Percentiles rank a stretch among this genome's conserved stretches.
These are phyloP conservation scores for Hofmannophila pseudospretella DNA, from an alignment of 2,888 invertebrate genomes.

Conservation along the genomic window DNA sequence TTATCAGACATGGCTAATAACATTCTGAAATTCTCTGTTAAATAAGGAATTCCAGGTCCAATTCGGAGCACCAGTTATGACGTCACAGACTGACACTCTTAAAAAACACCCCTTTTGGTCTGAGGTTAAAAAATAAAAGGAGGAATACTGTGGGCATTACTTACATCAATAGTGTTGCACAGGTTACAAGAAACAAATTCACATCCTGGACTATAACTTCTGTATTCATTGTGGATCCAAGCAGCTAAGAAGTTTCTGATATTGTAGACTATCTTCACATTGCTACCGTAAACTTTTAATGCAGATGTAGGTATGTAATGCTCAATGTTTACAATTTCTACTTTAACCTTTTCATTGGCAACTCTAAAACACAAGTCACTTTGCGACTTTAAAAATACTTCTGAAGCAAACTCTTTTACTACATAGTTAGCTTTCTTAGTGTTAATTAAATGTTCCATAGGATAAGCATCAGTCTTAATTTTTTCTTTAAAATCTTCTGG, in stretches of 20 bases:
- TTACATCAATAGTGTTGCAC: slow-evolving; percentile 49
- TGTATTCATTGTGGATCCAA: slow-evolving; percentile 35
- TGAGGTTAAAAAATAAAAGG: no score
- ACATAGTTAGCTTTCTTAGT: slow-evolving; percentile 29
- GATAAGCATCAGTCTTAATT: slow-evolving; percentile 26
- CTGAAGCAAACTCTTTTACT: slow-evolving; percentile 30
- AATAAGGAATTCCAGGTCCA: no score
- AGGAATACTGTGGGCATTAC: no score
- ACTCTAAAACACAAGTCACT: slow-evolving; percentile 33
- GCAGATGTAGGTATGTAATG: slow-evolving; percentile 37
- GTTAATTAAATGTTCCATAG: slow-evolving; percentile 23
- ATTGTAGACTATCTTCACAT: slow-evolving; percentile 34
- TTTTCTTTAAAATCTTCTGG: slow-evolving; percentile 35
- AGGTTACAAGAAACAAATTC: slow-evolving; percentile 37
- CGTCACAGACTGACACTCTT: no score
- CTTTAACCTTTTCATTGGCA: slow-evolving; percentile 30
- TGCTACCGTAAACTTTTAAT: slow-evolving; percentile 37
- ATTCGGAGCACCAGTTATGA: no score
- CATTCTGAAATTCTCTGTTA: no score
- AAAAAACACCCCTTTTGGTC: no score
- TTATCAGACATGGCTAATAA: no score
- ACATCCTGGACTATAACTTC: slow-evolving; percentile 17
- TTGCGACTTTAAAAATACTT: slow-evolving; percentile 43
- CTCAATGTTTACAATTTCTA: slow-evolving; percentile 39
- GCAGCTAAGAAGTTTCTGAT: slow-evolving; percentile 49